Conservation (phyloP, 2,888 invertebrate genomes). For the Eupsilia transversa region DNA sequence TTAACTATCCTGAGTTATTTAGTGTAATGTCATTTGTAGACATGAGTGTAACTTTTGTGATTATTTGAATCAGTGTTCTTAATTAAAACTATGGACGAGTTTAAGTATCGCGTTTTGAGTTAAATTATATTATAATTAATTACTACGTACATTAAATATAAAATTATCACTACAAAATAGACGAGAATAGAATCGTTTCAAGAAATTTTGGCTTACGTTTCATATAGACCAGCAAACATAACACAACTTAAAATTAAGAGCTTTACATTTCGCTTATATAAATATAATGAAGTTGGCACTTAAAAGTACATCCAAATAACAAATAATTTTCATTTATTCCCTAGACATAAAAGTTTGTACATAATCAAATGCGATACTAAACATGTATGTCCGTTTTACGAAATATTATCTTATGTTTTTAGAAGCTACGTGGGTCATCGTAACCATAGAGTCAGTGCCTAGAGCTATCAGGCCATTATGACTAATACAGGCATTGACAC, state of each 20-base stretch:
- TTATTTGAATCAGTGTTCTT: slow-evolving; percentile 23
- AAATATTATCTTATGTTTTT: slow-evolving; percentile 34
- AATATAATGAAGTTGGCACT: slow-evolving; percentile 55
- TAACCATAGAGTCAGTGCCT: slow-evolving; percentile 22
- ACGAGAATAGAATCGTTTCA: slow-evolving; percentile 43
- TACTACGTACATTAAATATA: slow-evolving; percentile 36
- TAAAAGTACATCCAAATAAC: slow-evolving; percentile 48
- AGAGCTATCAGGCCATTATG: slow-evolving; percentile 21
- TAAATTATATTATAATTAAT: slow-evolving; percentile 34
- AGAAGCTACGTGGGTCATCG: slow-evolving; percentile 25
- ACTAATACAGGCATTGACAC: slow-evolving; percentile 52
- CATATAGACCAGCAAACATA: slow-evolving; percentile 61
- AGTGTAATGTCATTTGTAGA: slow-evolving; percentile 27
- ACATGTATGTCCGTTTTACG: slow-evolving; percentile 42
- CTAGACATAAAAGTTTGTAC: slow-evolving; percentile 57
- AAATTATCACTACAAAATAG: slow-evolving; percentile 42
- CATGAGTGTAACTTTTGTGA: slow-evolving; percentile 33
- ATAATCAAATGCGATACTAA: slow-evolving; percentile 62
- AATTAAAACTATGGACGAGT: slow-evolving; percentile 38
- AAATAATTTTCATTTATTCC: slow-evolving; percentile 34
- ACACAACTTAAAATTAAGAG: slow-evolving; percentile 54
- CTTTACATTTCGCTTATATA: slow-evolving; percentile 45
- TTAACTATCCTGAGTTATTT: slow-evolving; percentile 10
- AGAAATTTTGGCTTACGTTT: slow-evolving; percentile 60
- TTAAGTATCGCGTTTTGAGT: slow-evolving; percentile 56